phyloP scores from a whole-genome alignment of 64 coral and sea anemone species.

The Porites lutea region DNA sequence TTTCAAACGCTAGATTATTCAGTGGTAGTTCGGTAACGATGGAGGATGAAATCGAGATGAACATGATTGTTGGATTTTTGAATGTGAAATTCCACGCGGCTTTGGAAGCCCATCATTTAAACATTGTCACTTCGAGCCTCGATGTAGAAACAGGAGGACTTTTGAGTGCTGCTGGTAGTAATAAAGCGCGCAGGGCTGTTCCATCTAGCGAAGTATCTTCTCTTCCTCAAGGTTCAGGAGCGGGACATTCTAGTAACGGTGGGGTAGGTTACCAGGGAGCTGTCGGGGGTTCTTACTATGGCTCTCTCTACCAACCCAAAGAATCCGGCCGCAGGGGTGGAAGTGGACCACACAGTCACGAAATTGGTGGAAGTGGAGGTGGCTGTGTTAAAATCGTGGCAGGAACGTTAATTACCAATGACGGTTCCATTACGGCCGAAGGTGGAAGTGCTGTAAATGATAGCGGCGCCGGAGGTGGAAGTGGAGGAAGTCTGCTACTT shows the following conservation, averaged over 20 bases:
- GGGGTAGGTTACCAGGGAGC: slow-evolving; percentile 50
- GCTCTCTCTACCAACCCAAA: slow-evolving; percentile 80
- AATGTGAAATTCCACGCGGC: slow-evolving; percentile 85
- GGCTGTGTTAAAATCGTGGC: slow-evolving; percentile 82
- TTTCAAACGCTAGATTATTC: slow-evolving; percentile 77
- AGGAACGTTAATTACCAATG: slow-evolving; percentile 77
- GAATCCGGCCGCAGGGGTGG: slow-evolving; percentile 86
- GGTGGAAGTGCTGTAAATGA: slow-evolving; percentile 68
- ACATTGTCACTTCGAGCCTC: slow-evolving; percentile 73
- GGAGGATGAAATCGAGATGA: slow-evolving; percentile 77
- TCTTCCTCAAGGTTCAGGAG: slow-evolving; percentile 76
- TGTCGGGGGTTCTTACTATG: slow-evolving; percentile 63
- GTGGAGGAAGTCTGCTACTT: slow-evolving; percentile 88
- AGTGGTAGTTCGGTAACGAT: slow-evolving; percentile 88
- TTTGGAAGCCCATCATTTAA: slow-evolving; percentile 64
- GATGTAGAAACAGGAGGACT: slow-evolving; percentile 92
- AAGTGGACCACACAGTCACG: neutral
- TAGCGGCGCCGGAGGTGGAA: slow-evolving; percentile 86
- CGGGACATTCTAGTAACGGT: slow-evolving; percentile 87
- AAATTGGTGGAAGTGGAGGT: slow-evolving; percentile 78
- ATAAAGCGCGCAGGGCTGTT: slow-evolving; percentile 60
- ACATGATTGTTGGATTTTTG: slow-evolving; percentile 80
- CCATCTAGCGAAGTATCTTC: slow-evolving; percentile 46
- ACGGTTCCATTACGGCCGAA: slow-evolving; percentile 79
- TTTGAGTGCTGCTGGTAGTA: slow-evolving; percentile 86